Percentiles rank a stretch among this genome's conserved stretches.
Evolutionary conservation across 2,113 vertebrate species (phyloP).

Genomic region (Hemibagrus wyckioides): DNA sequence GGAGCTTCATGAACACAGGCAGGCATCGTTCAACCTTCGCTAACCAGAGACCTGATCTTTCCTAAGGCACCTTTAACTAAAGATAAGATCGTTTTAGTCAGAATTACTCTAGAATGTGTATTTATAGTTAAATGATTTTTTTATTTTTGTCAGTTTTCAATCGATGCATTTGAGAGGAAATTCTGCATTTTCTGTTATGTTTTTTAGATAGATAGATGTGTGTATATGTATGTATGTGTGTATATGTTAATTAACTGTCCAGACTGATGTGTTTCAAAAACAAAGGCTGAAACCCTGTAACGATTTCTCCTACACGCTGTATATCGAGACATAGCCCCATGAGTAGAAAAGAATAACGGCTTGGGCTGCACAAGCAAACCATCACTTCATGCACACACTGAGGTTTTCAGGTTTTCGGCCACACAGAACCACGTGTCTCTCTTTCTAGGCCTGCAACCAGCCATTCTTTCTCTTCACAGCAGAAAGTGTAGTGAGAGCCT

Average conservation of each 20-base stretch:
- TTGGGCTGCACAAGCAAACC: not conserved
- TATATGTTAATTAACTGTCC: not conserved
- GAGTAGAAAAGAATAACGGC: not conserved
- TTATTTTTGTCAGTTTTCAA: no score
- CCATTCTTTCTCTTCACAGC: not conserved
- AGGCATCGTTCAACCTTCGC: no score
- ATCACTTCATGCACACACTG: not conserved
- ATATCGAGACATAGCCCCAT: not conserved
- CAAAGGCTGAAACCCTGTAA: not conserved
- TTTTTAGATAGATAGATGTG: no score
- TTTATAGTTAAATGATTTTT: no score
- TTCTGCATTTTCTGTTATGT: no score
- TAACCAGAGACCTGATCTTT: no score
- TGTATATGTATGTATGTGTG: no score
- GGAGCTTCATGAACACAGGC: no score
- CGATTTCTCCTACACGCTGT: not conserved
- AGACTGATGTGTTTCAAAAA: not conserved
- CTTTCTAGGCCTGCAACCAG: not conserved
- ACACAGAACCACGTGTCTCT: not conserved
- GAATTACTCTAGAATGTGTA: no score
- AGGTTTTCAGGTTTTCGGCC: not conserved
- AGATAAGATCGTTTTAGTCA: no score
- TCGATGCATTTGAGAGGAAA: no score
- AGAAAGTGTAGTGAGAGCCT: not conserved
- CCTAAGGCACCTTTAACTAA: no score